Evolutionary conservation across 2,797 vertebrate species (phyloP), one percentile per base, ranked within the genome.

Genomic region (Dromococcyx pavoninus): DNA sequence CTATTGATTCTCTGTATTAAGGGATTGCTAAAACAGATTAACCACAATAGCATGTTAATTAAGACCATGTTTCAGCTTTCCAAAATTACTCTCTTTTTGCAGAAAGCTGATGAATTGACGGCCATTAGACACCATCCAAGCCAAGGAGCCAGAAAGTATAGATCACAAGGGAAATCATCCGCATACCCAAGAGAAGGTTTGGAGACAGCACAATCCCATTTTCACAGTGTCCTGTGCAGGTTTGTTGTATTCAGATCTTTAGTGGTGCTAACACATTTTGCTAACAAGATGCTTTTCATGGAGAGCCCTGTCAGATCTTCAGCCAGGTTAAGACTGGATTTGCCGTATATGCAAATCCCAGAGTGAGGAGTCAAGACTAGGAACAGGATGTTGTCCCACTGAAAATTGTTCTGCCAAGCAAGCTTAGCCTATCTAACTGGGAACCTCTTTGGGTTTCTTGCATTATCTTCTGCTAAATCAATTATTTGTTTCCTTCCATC

Each of bases 11-110:
- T 85, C 71, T 87, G 81, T 93, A 96, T 97, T 96, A 96, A 93
- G 93, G 87, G 91, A 93, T 93, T 93, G 94, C 90, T 96, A 92
- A 96, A 97, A 96, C 91, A 97, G 96, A 95, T 97, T 97, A 96
- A 71, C 71, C 74, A 86, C 95, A 95, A 96, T 78, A 95, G 95
- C 85, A 94, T 96, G 95, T 94, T 97, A 96, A 97, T 97, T 96
- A 97, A 97, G 92, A 93, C 86, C 76, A 91, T 92, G 94, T 93
- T 96, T 96, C 88, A 96, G 85, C 93, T 94, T 95, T 91, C 81
- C 88, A 93, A 92, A 96, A 94, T 96, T 85, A 86, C 91, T 96
- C 66, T 72, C 50, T 72, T 82, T 92, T 86, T 94, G 73, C 41
- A 84, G 79, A 91, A 84, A 91, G 83, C 83, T 86, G 94, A 88